Evolutionary conservation across 23 tunicate genomes (phyloP).

Genomic region (Halocynthia aurantium): DNA sequence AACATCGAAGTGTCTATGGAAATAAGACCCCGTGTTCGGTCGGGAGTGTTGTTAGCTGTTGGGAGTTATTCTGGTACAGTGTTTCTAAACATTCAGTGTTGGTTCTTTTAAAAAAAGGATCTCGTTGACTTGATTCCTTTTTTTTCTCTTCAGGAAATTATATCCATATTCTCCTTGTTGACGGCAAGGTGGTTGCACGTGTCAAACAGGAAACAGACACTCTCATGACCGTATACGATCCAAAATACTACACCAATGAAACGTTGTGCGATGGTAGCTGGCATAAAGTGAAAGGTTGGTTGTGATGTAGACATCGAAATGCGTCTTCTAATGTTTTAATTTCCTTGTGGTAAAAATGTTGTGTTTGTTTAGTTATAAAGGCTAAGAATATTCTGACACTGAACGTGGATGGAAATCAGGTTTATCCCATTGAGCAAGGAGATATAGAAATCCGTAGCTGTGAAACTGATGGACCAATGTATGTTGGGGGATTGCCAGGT

Average conservation of each 20-base stretch:
- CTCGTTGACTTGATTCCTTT: neutral
- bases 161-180: conserved; percentile 61
- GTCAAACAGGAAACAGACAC: conserved; percentile 63
- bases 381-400: conserved; percentile 54
- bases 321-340: neutral
- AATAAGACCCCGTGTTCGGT: conserved; percentile 48
- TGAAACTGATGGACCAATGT: conserved; percentile 55
- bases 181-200: conserved; percentile 53
- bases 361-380: conserved; percentile 46
- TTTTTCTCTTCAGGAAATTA: conserved; percentile 40
- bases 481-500: conserved; percentile 74
- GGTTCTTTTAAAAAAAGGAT: neutral
- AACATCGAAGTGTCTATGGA: conserved; percentile 61
- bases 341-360: neutral
- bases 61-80: conserved; percentile 52
- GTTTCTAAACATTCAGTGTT: neutral
- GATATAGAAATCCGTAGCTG: conserved; percentile 28
- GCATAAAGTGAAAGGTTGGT: conserved; percentile 62
- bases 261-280: conserved; percentile 76
- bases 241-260: conserved; percentile 9
- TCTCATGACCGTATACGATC: conserved; percentile 46
- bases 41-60: conserved; percentile 54
- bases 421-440: conserved; percentile 44
- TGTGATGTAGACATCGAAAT: neutral
- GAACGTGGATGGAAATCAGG: conserved; percentile 65